Evolutionary conservation across 1,140 invertebrate species (phyloP).

Genomic region (Samia ricini): DNA sequence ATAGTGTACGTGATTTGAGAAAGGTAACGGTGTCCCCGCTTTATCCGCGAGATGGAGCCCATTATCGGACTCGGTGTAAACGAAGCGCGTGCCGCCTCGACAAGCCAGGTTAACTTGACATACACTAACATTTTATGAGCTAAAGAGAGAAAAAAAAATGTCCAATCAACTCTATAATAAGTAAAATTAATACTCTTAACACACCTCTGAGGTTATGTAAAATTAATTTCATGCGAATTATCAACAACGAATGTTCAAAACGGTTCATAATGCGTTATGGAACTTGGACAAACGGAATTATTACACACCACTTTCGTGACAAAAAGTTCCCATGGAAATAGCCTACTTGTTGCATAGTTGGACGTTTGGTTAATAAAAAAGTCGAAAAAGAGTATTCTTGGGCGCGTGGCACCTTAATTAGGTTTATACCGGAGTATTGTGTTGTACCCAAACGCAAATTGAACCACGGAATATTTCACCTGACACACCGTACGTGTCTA

Average conservation of each 20-base stretch:
- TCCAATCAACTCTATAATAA: conserved; percentile 25
- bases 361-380: conserved; percentile 10
- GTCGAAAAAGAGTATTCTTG: conserved; percentile 39
- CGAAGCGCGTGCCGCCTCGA: conserved; percentile 35
- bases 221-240: conserved; percentile 26
- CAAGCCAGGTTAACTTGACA: conserved; percentile 10
- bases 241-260: conserved; percentile 19
- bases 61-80: conserved; percentile 40
- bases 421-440: conserved; percentile 50
- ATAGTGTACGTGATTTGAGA: conserved; percentile 77
- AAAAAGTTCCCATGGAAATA: conserved; percentile 8
- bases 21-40: conserved; percentile 72
- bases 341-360: neutral
- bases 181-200: conserved; percentile 7
- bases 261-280: conserved; percentile 17
- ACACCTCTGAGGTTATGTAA: conserved; percentile 11
- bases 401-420: conserved; percentile 53
- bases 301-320: conserved; percentile 8
- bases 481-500: conserved; percentile 65
- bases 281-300: conserved; percentile 13
- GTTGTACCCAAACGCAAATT: conserved; percentile 51
- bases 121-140: conserved; percentile 33
- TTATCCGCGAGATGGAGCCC: conserved; percentile 71
- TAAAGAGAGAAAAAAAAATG: conserved; percentile 34
- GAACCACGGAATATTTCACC: conserved; percentile 65